Evolutionary conservation across 2,888 invertebrate genomes (phyloP).

Genomic region (Carterocephalus palaemon): DNA sequence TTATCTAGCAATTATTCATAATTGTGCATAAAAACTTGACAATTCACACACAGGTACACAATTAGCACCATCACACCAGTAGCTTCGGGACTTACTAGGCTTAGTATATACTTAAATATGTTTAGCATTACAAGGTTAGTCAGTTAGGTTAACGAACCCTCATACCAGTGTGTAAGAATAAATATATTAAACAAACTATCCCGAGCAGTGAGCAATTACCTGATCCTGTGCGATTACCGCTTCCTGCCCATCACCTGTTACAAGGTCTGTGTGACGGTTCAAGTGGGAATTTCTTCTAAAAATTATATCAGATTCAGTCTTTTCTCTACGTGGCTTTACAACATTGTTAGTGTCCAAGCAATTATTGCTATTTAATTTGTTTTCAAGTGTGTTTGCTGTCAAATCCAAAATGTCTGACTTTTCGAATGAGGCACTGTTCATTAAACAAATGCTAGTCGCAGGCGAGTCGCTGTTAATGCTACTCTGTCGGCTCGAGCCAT

Average conservation of each 20-base stretch:
- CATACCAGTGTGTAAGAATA: constrained; percentile 66
- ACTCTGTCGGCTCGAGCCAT: constrained; percentile 61
- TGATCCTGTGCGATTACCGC: constrained; percentile 77
- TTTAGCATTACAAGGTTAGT: constrained; percentile 54
- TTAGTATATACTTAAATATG: constrained; percentile 46
- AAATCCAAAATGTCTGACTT: constrained; percentile 62
- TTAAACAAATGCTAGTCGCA: constrained; percentile 62
- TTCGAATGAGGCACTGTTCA: constrained; percentile 57
- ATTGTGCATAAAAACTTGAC: constrained; percentile 20
- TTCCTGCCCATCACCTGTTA: constrained; percentile 72
- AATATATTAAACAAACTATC: constrained; percentile 67
- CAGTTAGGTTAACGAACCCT: constrained; percentile 66
- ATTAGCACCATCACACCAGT: constrained; percentile 51
- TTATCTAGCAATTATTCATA: constrained; percentile 20
- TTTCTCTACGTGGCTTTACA: constrained; percentile 87
- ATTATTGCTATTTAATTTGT: constrained; percentile 38
- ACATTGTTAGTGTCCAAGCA: constrained; percentile 58
- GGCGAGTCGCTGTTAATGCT: constrained; percentile 69
- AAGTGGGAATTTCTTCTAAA: constrained; percentile 80
- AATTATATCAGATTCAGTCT: constrained; percentile 93
- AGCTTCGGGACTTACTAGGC: constrained; percentile 44
- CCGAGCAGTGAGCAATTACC: constrained; percentile 72
- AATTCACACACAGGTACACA: constrained; percentile 39
- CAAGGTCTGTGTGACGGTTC: constrained; percentile 65
- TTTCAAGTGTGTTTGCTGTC: constrained; percentile 58